Conservation (phyloP, 2,113 vertebrate species). For the Aythya baeri region DNA sequence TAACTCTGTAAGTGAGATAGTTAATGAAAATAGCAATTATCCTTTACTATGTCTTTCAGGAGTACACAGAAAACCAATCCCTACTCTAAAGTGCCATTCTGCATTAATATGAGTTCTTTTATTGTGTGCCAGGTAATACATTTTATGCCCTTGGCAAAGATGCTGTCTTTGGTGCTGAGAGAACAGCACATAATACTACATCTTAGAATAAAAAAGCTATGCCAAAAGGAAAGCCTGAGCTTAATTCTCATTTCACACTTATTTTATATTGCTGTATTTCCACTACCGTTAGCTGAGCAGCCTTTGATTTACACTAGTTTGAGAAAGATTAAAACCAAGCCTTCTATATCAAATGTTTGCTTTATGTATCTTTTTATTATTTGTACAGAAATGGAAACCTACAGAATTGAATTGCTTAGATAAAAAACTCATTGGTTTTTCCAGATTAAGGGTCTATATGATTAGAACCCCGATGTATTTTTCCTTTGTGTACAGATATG, state of each 20-base stretch:
- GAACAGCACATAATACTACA: background rate
- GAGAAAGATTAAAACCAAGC: background rate
- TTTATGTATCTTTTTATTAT: background rate
- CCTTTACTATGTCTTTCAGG: background rate
- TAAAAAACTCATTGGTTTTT: background rate
- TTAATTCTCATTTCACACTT: background rate
- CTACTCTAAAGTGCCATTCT: background rate
- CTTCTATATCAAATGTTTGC: background rate
- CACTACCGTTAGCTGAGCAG: background rate
- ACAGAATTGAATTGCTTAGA: background rate
- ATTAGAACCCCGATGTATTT: background rate
- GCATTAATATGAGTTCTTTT: background rate
- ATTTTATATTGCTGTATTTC: background rate
- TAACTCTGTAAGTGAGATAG: background rate
- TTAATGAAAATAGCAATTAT: slow-evolving; percentile 26
- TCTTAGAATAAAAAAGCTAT: background rate
- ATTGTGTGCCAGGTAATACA: background rate
- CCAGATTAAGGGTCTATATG: background rate
- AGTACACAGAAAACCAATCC: background rate
- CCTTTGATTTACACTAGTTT: background rate
- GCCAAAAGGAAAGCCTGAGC: background rate
- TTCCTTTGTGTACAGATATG: background rate
- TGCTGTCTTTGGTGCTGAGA: background rate
- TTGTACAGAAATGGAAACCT: background rate
- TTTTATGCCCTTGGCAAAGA: background rate